Evolutionary conservation across 1,140 invertebrate species (phyloP), one percentile per base, ranked within the genome.

Genomic region (Parapsyche elsis): DNA sequence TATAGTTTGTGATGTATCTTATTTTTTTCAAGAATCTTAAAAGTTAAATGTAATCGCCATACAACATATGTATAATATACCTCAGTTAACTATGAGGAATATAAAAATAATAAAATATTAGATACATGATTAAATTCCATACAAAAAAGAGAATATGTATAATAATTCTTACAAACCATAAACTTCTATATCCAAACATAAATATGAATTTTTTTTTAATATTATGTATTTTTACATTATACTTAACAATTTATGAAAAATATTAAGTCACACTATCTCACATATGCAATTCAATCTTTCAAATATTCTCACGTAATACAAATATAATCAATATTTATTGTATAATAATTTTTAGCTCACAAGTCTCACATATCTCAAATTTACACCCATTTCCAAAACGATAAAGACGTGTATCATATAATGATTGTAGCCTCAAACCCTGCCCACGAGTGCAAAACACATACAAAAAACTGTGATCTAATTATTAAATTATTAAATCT

Each of bases 401-500:
- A 14, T 24, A 30, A 19, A 5, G 23, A 67, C 9, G 5, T 26
- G 10, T 30, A 12, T 12, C 23, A 61, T 23, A 61, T 24, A 61
- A 61, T 23, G 24, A 67, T 26, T 30, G 21, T 67, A 67, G 64
- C 21, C 64, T 67, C 24, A 67, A 75, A 75, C 73, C 73, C 45
- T 46, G 73, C 44, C 73, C 73, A 57, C 44, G 10, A 64, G 75
- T 77, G 75, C 75, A 59, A 38, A 38, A 30, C 10, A 77, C 53
- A 77, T 64, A 64, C 46, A 64, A 64, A 77, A 77, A 46, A 38
- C 26, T 14, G 75, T 77, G 75, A 77, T n/a, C n/a, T n/a, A n/a
- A n/a, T n/a, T n/a, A n/a, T n/a, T 7, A 38, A 46, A 57, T 64
- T 12, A 1, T 64, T 1, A 44, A 38, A 19, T 45, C 75, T 77